Percentiles rank a stretch among this genome's conserved stretches.
These are phyloP conservation scores for Alsophila aescularia DNA, from an alignment of 2,888 invertebrate species.

Conservation along the genomic window DNA sequence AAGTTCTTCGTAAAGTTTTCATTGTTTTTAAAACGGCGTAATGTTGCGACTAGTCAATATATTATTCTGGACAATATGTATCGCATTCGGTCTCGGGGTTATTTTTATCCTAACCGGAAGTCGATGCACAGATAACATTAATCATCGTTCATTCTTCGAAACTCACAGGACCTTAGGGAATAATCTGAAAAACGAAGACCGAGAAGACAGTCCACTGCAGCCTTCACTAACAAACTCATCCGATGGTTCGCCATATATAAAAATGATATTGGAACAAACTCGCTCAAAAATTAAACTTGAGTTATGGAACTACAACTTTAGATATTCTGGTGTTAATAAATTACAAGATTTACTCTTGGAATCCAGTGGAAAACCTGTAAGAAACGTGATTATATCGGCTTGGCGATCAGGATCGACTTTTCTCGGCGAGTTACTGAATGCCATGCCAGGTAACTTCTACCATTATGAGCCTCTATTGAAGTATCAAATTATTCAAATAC, in stretches of 20 bases:
- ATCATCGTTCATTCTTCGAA: too few relatives aligned
- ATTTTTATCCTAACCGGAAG: too few relatives aligned
- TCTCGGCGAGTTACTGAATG: slow-evolving; percentile 92
- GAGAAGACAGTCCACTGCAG: too few relatives aligned
- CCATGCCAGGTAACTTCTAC: slow-evolving; percentile 94
- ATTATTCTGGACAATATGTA: too few relatives aligned
- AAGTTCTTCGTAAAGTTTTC: too few relatives aligned
- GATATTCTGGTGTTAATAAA: slow-evolving; percentile 71
- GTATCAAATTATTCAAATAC: slow-evolving; percentile 92
- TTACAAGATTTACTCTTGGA: slow-evolving; percentile 88
- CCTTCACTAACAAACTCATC: too few relatives aligned
- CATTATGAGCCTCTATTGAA: slow-evolving; percentile 95
- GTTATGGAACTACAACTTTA: slow-evolving; percentile 70
- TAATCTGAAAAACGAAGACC: too few relatives aligned
- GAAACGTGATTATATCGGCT: slow-evolving; percentile 91
- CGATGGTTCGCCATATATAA: not conserved
- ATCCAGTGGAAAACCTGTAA: slow-evolving; percentile 88
- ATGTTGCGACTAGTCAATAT: too few relatives aligned
- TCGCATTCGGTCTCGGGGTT: too few relatives aligned
- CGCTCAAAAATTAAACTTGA: slow-evolving; percentile 63
- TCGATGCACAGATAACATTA: too few relatives aligned
- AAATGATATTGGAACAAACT: slow-evolving; percentile 52
- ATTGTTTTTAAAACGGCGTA: too few relatives aligned
- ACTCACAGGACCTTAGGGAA: too few relatives aligned
- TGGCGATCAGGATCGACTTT: slow-evolving; percentile 97